Evolutionary conservation across 2,888 invertebrate genomes (phyloP).

Genomic region (Lithophane ornitopus): DNA sequence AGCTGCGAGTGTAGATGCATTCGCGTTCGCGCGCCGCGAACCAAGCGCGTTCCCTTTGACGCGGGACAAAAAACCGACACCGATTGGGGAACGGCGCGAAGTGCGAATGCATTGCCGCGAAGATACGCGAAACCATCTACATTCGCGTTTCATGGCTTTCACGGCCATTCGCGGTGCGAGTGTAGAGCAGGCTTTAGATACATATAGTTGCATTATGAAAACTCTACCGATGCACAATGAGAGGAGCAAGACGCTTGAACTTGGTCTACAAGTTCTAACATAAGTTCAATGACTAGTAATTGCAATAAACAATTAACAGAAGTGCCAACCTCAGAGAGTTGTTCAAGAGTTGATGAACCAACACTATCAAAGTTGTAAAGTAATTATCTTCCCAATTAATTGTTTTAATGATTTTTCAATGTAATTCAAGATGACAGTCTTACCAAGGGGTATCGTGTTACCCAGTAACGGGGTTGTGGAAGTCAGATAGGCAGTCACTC

Average conservation of each 20-base stretch:
- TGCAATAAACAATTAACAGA: slow-evolving; percentile 32
- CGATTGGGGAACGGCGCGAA: too few relatives aligned
- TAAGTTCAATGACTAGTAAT: slow-evolving; percentile 36
- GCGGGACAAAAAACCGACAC: too few relatives aligned
- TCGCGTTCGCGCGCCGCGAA: too few relatives aligned
- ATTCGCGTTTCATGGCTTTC: too few relatives aligned
- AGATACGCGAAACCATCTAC: too few relatives aligned
- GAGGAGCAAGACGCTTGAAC: slow-evolving; percentile 6
- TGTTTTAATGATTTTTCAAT: background rate
- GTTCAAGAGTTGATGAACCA: slow-evolving; percentile 20
- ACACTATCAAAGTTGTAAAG: slow-evolving; percentile 31
- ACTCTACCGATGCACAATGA: background rate
- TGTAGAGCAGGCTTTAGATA: background rate
- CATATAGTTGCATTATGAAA: background rate
- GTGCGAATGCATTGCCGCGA: too few relatives aligned
- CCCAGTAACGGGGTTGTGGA: too few relatives aligned
- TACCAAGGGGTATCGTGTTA: too few relatives aligned
- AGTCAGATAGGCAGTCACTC: too few relatives aligned
- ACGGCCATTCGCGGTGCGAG: too few relatives aligned
- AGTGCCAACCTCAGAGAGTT: slow-evolving; percentile 24
- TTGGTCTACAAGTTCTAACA: background rate
- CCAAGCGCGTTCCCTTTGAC: too few relatives aligned
- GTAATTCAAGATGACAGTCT: background rate
- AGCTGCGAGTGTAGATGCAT: too few relatives aligned
- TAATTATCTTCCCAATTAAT: slow-evolving; percentile 11